Evolutionary conservation across 2,113 vertebrate genomes (phyloP).

Genomic region (Falco punctatus): DNA sequence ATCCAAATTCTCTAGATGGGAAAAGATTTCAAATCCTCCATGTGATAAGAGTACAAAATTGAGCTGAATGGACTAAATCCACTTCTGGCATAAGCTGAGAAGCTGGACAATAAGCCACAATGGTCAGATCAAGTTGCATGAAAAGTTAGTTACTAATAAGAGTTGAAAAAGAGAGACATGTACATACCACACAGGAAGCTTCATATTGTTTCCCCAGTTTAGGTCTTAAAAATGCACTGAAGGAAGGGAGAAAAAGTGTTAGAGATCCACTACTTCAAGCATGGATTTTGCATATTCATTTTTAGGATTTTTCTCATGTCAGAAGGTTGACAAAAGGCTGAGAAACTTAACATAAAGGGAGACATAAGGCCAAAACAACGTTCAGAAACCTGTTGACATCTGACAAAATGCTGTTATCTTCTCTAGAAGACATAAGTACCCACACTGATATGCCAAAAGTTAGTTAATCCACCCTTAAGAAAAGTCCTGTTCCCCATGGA

Average conservation of each 20-base stretch:
- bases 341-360: background rate
- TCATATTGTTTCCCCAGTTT: conserved; percentile 99
- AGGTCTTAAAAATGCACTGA: conserved; percentile 96
- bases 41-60: background rate
- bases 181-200: conserved; percentile 98
- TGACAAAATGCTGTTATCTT: background rate
- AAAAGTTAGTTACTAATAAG: background rate
- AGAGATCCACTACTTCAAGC: background rate
- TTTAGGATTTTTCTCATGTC: background rate
- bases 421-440: background rate
- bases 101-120: background rate
- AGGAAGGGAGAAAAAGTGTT: conserved; percentile 9
- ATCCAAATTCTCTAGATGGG: background rate
- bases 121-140: background rate
- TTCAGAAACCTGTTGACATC: background rate
- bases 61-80: background rate
- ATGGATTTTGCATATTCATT: background rate
- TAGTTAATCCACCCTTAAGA: background rate
- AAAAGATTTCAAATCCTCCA: background rate
- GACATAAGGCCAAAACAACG: background rate
- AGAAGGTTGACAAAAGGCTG: background rate
- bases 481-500: background rate
- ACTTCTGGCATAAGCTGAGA: background rate
- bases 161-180: background rate
- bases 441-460: background rate